A percentile compares a stretch with the other conserved stretches of the same genome.
These are phyloP conservation scores for Dasyurus viverrinus DNA, from an alignment of 2,113 vertebrate genomes.

Conservation along the genomic window DNA sequence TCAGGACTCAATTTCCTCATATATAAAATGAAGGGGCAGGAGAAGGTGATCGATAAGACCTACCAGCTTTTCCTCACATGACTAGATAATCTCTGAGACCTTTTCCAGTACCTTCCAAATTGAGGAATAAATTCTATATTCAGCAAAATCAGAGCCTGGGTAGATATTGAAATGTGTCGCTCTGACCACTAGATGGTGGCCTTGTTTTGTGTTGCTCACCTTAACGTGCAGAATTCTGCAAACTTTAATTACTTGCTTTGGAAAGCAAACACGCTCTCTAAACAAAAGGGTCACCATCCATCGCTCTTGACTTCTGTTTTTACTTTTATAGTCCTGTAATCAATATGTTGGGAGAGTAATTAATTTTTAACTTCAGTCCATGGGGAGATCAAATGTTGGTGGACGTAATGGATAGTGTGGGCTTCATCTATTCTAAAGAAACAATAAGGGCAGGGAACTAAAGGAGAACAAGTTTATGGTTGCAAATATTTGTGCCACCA, in stretches of 20 bases:
- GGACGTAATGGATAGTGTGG: conserved; percentile 82
- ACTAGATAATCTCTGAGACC: not conserved
- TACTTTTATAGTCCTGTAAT: conserved; percentile 88
- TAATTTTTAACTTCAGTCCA: conserved; percentile 88
- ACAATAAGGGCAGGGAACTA: conserved; percentile 71
- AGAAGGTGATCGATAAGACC: not conserved
- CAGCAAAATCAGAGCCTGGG: not conserved
- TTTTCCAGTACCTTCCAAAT: not conserved
- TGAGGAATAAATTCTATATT: not conserved
- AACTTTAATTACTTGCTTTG: conserved; percentile 79
- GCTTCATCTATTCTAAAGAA: conserved; percentile 85
- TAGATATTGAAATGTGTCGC: rapidly evolving
- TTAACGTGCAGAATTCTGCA: conserved; percentile 45
- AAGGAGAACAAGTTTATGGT: conserved; percentile 51
- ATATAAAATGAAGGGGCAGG: not conserved
- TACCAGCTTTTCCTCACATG: not conserved
- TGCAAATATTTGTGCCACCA: conserved; percentile 79
- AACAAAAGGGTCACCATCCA: conserved; percentile 84
- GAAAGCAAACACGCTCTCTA: conserved; percentile 86
- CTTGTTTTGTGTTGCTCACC: conserved; percentile 75
- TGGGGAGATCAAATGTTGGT: conserved; percentile 85
- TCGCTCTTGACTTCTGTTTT: conserved; percentile 85
- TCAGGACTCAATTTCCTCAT: not conserved
- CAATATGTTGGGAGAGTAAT: conserved; percentile 89
- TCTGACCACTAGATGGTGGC: conserved; percentile 84